A percentile compares a stretch with the other conserved stretches of the same genome.
Evolutionary conservation across 1,140 invertebrate species (phyloP).

Genomic region (Pseudomyrmex cubaensis): DNA sequence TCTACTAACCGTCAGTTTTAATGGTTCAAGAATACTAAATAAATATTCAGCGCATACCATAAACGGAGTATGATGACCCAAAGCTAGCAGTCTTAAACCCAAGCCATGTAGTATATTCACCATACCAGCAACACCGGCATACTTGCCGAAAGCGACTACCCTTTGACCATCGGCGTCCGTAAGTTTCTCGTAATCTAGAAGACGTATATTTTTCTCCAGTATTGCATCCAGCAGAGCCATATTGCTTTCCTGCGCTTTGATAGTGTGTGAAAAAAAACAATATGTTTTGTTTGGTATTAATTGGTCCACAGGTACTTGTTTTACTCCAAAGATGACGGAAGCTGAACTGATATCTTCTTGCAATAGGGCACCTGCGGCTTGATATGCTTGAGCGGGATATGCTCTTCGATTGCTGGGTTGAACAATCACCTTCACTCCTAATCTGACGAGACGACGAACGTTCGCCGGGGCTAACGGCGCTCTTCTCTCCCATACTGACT

Average conservation of each 20-base stretch:
- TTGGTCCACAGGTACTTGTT: slow-evolving; percentile 97
- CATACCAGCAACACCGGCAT: slow-evolving; percentile 99
- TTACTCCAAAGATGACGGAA: slow-evolving; percentile 98
- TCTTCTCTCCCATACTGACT: slow-evolving; percentile 98
- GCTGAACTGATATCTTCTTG: slow-evolving; percentile 99
- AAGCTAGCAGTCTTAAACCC: slow-evolving; percentile 95
- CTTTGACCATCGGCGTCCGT: slow-evolving; percentile 95
- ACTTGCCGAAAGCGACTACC: slow-evolving; percentile 99
- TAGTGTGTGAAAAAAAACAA: slow-evolving; percentile 99
- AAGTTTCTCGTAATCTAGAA: slow-evolving; percentile 99
- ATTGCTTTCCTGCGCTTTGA: slow-evolving; percentile 99
- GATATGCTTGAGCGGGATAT: slow-evolving; percentile 95
- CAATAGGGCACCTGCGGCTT: slow-evolving; percentile 91
- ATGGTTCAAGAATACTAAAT: not conserved
- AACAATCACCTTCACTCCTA: slow-evolving; percentile 97
- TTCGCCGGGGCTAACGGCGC: slow-evolving; percentile 97
- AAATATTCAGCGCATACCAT: slow-evolving; percentile 89
- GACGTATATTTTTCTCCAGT: slow-evolving; percentile 97
- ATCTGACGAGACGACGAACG: slow-evolving; percentile 93
- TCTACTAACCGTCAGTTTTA: too few relatives aligned
- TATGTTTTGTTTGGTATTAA: slow-evolving; percentile 98
- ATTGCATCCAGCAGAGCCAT: slow-evolving; percentile 99
- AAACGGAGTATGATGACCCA: slow-evolving; percentile 99
- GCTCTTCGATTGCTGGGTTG: slow-evolving; percentile 99
- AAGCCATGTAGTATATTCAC: slow-evolving; percentile 99